Percentiles rank a stretch among this genome's conserved stretches.
Evolutionary conservation across 2,113 vertebrate species (phyloP).

Genomic region (Mixornis gularis): DNA sequence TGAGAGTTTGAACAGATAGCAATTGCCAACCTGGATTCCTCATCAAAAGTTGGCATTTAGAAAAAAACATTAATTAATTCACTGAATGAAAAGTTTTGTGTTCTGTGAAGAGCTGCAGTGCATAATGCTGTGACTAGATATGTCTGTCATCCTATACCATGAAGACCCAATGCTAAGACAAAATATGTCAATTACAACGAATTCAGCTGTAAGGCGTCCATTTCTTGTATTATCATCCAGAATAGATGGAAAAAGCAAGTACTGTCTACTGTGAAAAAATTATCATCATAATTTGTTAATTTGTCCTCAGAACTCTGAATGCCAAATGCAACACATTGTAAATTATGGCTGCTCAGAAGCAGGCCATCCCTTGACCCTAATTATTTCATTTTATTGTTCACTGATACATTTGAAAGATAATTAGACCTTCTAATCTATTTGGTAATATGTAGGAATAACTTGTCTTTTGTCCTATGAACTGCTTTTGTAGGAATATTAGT

Average conservation of each 20-base stretch:
- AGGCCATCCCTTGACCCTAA: conserved; percentile 17
- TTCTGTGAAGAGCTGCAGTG: background rate
- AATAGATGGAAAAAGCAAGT: background rate
- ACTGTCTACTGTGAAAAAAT: background rate
- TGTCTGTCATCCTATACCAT: background rate
- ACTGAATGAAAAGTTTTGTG: background rate
- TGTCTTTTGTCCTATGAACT: background rate
- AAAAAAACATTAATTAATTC: background rate
- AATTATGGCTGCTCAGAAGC: conserved; percentile 23
- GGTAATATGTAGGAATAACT: conserved; percentile 47
- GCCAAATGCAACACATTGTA: background rate
- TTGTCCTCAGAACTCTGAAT: background rate
- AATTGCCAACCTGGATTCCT: conserved; percentile 11
- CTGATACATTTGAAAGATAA: background rate
- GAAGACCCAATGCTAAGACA: background rate
- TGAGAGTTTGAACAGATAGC: background rate
- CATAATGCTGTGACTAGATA: background rate
- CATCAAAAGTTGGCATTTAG: background rate
- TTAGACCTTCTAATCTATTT: conserved; percentile 43
- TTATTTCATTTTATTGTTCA: conserved; percentile 56
- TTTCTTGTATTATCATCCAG: background rate
- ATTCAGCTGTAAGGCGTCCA: background rate
- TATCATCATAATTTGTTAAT: background rate
- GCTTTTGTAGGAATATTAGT: conserved; percentile 51
- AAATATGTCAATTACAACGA: background rate